Evolutionary conservation across 1,140 invertebrate species (phyloP).

Genomic region (Apocrypta bakeri): DNA sequence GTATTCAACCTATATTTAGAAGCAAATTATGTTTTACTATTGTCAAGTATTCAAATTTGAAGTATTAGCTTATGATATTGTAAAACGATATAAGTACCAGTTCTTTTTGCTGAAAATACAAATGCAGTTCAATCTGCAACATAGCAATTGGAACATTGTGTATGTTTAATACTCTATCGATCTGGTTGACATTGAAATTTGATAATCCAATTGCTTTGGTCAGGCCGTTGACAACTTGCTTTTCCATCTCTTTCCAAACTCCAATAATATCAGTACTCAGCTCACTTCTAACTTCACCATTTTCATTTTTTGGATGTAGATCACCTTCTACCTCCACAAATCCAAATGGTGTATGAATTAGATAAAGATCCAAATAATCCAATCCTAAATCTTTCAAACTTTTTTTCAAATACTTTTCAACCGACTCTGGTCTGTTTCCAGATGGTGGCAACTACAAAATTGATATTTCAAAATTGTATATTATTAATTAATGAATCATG

Average conservation of each 20-base stretch:
- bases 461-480: slow-evolving; percentile 1
- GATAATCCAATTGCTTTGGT: slow-evolving; percentile 84
- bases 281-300: slow-evolving; percentile 81
- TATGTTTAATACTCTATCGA: slow-evolving; percentile 77
- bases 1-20: slow-evolving; percentile 71
- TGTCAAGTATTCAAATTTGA: not conserved
- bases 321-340: slow-evolving; percentile 76
- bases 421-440: slow-evolving; percentile 72
- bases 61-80: slow-evolving; percentile 38
- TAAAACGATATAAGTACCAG: slow-evolving; percentile 63
- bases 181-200: slow-evolving; percentile 85
- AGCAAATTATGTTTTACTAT: slow-evolving; percentile 22
- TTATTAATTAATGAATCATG: not conserved
- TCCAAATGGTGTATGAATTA: slow-evolving; percentile 81
- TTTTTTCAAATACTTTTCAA: slow-evolving; percentile 77
- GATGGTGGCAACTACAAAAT: slow-evolving; percentile 68
- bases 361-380: slow-evolving; percentile 82
- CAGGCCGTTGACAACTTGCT: slow-evolving; percentile 76
- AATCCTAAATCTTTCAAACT: slow-evolving; percentile 78
- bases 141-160: slow-evolving; percentile 79
- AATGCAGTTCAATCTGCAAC: slow-evolving; percentile 84
- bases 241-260: slow-evolving; percentile 87
- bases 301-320: slow-evolving; percentile 72
- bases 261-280: slow-evolving; percentile 79
- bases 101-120: slow-evolving; percentile 78